Evolutionary conservation across 2,797 vertebrate genomes (phyloP).

Genomic region (Poeciliopsis infans): DNA sequence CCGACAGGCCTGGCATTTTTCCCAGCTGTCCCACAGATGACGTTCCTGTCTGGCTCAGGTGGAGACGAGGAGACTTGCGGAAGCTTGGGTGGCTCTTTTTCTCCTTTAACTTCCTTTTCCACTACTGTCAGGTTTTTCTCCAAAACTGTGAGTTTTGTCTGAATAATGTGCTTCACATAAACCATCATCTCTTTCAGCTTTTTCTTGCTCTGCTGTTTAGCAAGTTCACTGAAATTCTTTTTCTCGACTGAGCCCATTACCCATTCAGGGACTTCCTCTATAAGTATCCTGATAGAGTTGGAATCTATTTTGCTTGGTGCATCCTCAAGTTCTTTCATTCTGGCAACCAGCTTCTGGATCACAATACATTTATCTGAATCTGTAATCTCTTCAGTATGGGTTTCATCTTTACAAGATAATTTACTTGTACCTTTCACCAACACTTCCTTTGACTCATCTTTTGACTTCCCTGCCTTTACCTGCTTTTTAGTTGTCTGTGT

Average conservation of each 20-base stretch:
- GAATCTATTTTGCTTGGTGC: constrained; percentile 79
- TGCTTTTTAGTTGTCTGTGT: constrained; percentile 54
- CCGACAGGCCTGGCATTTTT: constrained; percentile 79
- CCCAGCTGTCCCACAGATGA: constrained; percentile 50
- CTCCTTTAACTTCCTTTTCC: constrained; percentile 66
- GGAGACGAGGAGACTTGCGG: constrained; percentile 15
- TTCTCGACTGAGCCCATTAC: constrained; percentile 81
- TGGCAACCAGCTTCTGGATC: constrained; percentile 80
- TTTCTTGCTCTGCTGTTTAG: constrained; percentile 82
- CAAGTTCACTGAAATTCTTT: constrained; percentile 70
- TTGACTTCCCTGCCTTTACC: constrained; percentile 44
- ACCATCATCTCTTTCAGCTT: constrained; percentile 85
- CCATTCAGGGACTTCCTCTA: constrained; percentile 85
- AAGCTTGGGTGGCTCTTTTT: neutral
- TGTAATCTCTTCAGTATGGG: constrained; percentile 69
- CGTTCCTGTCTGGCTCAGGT: constrained; percentile 66
- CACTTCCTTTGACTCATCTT: constrained; percentile 62
- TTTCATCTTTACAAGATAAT: constrained; percentile 58
- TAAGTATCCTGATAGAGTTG: constrained; percentile 79
- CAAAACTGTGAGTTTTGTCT: constrained; percentile 79
- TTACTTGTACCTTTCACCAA: constrained; percentile 50
- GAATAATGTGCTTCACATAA: constrained; percentile 79
- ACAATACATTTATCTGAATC: constrained; percentile 82
- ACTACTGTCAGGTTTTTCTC: constrained; percentile 69
- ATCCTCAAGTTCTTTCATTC: constrained; percentile 84